Evolutionary conservation across 2,797 vertebrate genomes (phyloP), one percentile per base, ranked within the genome.

Genomic region (Gymnothorax javanicus): DNA sequence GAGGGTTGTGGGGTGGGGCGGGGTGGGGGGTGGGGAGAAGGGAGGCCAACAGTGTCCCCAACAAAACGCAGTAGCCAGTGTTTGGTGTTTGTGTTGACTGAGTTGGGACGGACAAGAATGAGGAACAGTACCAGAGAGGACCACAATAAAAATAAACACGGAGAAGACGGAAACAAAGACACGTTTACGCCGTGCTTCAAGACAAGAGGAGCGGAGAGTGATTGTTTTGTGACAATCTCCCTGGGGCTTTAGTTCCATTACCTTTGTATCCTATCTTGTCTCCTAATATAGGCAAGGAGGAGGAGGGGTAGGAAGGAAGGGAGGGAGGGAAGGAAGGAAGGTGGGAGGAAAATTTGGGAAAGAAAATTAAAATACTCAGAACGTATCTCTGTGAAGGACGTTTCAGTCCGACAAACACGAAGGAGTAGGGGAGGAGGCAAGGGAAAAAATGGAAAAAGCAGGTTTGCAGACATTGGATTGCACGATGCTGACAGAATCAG

Each of bases 271-370:
- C 96, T 96, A 95, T 94, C 91, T 91, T 92, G 89, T 92, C 91
- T 91, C 88, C 91, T 94, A 95, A 95, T 95, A 93, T 94, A 94
- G 97, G 97, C 96, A 96, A 97, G 96, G 94, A 91, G 94, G 94
- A 50, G 13, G 73, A 20, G 73, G 15, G 11, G 71, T 27, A 43
- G 25, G 33, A 17, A 7, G 17, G 43, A 96, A 98, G 97, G 97
- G 15, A 17, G 50, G 75, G 75, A 79, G 75, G 43, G 52, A 56
- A 7, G 52, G 75, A 56, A 33, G 75, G 75, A 50, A 54, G 52
- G 75, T 23, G n/a, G 75, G 96, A 98, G 97, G 97, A 98, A 97
- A 97, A 97, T 98, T 98, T 98, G 96, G 98, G 97, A 98, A 97
- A 97, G 94, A 91, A 96, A 97, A 97, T 96, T 96, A 97, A 97